Conservation (phyloP, 92 coral and sea anemone genomes). For the Montipora capitata region DNA sequence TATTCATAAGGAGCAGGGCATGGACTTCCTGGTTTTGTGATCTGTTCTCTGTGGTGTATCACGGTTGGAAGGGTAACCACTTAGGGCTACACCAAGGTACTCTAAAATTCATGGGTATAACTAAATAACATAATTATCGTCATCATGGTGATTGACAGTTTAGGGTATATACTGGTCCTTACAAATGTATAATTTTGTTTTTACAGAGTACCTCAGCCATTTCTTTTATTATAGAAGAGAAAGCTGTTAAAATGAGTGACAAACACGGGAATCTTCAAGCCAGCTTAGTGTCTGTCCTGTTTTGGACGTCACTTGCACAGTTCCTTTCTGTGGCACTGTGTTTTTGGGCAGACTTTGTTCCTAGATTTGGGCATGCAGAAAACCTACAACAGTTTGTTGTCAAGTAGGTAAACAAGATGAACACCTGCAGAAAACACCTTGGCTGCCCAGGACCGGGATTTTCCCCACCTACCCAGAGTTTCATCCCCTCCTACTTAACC, state of each 20-base stretch:
- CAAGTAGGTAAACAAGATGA: conserved; percentile 64
- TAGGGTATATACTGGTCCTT: no score
- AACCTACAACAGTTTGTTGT: conserved; percentile 77
- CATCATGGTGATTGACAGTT: no score
- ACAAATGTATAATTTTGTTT: neutral
- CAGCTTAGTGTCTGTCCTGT: conserved; percentile 80
- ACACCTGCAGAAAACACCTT: neutral
- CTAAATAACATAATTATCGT: no score
- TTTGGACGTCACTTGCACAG: conserved; percentile 93
- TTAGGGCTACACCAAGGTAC: no score
- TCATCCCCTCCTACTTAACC: no score
- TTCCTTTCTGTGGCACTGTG: conserved; percentile 60
- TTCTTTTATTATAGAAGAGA: conserved; percentile 83
- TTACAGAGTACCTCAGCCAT: neutral
- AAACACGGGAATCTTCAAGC: conserved; percentile 55
- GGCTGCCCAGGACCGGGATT: no score
- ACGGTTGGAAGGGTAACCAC: no score
- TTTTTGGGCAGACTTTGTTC: conserved; percentile 92
- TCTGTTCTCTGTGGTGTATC: no score
- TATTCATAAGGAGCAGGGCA: no score
- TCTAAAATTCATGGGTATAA: no score
- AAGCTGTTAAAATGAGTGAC: conserved; percentile 84
- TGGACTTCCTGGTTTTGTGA: no score
- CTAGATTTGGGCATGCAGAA: conserved; percentile 82
- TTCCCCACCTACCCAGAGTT: no score